Base-by-base conservation (phyloP, 92 coral and sea anemone species). In the Zoanthus gigantus region DNA sequence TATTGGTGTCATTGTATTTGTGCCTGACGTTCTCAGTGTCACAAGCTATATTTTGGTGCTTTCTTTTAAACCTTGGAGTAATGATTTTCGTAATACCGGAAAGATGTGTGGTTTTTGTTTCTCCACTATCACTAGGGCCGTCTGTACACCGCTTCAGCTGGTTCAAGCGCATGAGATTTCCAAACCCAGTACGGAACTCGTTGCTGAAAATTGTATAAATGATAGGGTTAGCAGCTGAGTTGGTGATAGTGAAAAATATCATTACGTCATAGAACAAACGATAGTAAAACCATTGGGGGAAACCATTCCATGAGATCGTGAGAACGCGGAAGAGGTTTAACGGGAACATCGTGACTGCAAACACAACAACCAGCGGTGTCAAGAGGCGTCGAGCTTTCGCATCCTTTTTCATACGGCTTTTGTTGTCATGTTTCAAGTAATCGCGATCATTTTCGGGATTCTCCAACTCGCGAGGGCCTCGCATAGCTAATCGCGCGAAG, bases 161-260 rank as follows among this genome's bases (percentile, higher is more conserved):
- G 0, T 46, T 71, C 28, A 81, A 56, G 1, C 23, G 73, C 14
- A 66, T 5, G 14, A 81, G 74, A 52, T 63, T 68, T 42, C 45
- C 74, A 68, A 81, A 66, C 63, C 85, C 85, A 28, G 10, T 50
- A 14, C 85, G 75, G 75, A 81, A 81, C 75, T 81, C 85, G 23
- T 81, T 81, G 60, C 85, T 81, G 42, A 81, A 73, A 17, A 81
- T 71, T 1, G 85, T 47, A 31, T 81, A 81, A n/a, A 81, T 81
- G 60, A 81, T 66, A 3, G 85, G 85, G 47, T 81, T 81, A 3
- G 75, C 58, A n/a, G 85, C 85, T n/a, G 85, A 81, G 85, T 81
- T 81, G 29, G 61, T 65, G 11, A 81, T 66, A 17, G 85, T 81
- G 28, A 67, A 81, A 74, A 81, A 81, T 28, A 81, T 52, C 44